These are phyloP conservation scores for Pygocentrus nattereri DNA, from an alignment of 2,797 vertebrate genomes.

Conservation along the genomic window DNA sequence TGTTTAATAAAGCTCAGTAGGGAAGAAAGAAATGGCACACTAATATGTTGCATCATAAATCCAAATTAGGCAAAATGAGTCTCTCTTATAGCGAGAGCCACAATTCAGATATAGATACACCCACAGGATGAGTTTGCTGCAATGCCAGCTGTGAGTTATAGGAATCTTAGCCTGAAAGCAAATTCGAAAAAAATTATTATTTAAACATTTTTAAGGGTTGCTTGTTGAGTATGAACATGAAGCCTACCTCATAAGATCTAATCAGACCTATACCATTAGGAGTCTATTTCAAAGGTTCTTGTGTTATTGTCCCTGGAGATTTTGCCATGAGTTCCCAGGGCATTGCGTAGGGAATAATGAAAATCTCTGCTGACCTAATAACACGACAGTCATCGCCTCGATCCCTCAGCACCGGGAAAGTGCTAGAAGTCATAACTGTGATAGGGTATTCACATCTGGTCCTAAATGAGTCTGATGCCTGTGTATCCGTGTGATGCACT, in stretches of 20 bases:
- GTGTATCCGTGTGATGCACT: background rate
- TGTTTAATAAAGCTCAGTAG: conserved; percentile 75
- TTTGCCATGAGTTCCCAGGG: conserved; percentile 30
- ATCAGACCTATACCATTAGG: background rate
- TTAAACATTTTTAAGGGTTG: background rate
- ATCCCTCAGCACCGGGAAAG: conserved; percentile 71
- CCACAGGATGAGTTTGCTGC: background rate
- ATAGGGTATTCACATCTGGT: background rate
- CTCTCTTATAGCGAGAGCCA: conserved; percentile 39
- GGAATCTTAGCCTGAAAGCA: background rate
- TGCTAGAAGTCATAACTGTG: conserved; percentile 40
- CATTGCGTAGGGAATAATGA: conserved; percentile 13
- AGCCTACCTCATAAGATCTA: background rate
- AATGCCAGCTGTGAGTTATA: background rate
- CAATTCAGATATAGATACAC: conserved; percentile 6
- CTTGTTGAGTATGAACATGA: background rate
- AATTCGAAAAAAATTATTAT: background rate
- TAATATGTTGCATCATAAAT: conserved; percentile 72
- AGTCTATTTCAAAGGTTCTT: conserved; percentile 1
- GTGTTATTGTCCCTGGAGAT: background rate
- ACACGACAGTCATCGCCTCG: conserved; percentile 66
- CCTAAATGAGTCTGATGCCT: background rate
- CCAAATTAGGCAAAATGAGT: conserved; percentile 72
- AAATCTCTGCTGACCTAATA: conserved; percentile 60
- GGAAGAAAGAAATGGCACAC: conserved; percentile 64